Evolutionary conservation across 2,113 vertebrate genomes (phyloP).

Genomic region (Bathybates hornii): DNA sequence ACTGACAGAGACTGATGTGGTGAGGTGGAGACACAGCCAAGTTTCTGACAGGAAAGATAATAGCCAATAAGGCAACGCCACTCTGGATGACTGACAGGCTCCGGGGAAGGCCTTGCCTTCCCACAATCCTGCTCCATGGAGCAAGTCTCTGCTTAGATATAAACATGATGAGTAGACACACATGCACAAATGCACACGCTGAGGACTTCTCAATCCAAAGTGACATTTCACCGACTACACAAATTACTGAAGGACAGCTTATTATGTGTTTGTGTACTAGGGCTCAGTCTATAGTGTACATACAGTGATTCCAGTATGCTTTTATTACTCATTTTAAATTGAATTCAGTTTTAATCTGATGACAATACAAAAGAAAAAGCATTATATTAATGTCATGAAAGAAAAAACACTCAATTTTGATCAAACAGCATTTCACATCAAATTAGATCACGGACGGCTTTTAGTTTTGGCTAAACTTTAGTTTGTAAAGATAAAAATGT

Average conservation of each 20-base stretch:
- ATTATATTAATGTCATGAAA: neutral
- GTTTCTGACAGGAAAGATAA: conserved; percentile 88
- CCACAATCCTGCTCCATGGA: conserved; percentile 59
- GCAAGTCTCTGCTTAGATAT: conserved; percentile 66
- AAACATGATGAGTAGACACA: neutral
- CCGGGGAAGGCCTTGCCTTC: conserved; percentile 73
- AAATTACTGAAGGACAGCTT: neutral
- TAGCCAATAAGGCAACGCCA: conserved; percentile 88
- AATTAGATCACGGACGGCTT: rapidly evolving
- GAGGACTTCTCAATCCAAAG: neutral
- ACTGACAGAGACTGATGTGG: conserved; percentile 60
- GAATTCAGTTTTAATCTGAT: neutral
- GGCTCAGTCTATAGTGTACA: neutral
- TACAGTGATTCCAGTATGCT: neutral
- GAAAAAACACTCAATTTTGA: neutral
- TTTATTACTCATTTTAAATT: neutral
- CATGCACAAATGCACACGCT: neutral
- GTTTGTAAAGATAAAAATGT: neutral
- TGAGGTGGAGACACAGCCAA: conserved; percentile 73
- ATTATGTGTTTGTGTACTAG: neutral
- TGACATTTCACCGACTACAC: neutral
- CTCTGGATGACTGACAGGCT: conserved; percentile 85
- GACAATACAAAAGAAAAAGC: neutral
- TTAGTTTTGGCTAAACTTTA: neutral
- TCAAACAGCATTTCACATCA: neutral